Evolutionary conservation across 2,797 vertebrate genomes (phyloP), one percentile per base, ranked within the genome.

Genomic region (Sebastes kiyomatsui): DNA sequence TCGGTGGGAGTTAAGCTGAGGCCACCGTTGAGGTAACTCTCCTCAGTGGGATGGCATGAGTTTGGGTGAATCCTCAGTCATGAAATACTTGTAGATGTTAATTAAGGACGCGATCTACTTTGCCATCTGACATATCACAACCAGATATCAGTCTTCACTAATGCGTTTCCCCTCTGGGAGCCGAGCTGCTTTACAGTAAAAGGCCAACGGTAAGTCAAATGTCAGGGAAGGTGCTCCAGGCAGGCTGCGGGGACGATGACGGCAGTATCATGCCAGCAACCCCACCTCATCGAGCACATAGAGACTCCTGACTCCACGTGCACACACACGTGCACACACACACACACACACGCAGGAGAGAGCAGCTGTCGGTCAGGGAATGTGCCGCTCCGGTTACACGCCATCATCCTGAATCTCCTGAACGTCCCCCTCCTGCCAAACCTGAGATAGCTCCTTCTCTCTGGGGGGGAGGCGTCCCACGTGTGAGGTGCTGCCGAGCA

Each of bases 301-400:
- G 67, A 42, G n/a, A 59, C 66, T 60, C 56, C 60, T 67, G 64
- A 74, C 22, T 66, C 52, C 69, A 23, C 52, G 32, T 38, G 23
- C 68, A 42, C 67, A 32, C 73, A 38, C 67, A 52, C 64, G 49
- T 65, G 49, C 61, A 77, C 85, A 67, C 80, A 28, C 62, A 35
- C 73, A 33, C 49, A 38, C 62, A 38, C 73, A 35, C 76, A 42
- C 35, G 46, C 27, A 72, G 35, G 54, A 73, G 49, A 73, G 68
- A 88, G 84, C 94, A 94, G 93, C 93, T 95, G 94, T 83, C 85
- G 20, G 71, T 80, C 56, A 78, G 83, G 91, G 91, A 92, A 93
- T 88, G 88, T 91, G 90, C 91, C 9, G 18, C 88, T 93, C 91
- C 38, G 55, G 90, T 93, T 93, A 87, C 86, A 85, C 83, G 70